Evolutionary conservation across 2,888 invertebrate genomes (phyloP), one percentile per base, ranked within the genome.

Genomic region (Darwinula stevensoni): DNA sequence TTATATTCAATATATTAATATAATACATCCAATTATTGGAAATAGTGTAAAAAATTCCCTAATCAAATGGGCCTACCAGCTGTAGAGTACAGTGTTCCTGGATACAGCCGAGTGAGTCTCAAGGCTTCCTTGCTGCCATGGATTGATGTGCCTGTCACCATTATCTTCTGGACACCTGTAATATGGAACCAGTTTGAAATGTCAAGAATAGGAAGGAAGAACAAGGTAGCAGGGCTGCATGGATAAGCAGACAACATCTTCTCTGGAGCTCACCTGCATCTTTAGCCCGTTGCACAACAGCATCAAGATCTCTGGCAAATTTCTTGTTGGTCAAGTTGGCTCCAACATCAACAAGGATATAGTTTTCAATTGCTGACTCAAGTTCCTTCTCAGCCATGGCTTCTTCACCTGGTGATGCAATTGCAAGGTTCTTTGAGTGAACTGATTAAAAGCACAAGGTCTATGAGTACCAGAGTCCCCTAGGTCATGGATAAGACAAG

Each of bases 271-370:
- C 56, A 73, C 76, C 82, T 53, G 82, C 67, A 61, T 82, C 80
- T 61, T 75, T 75, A 40, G 82, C 80, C 56, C 84, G 63, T 56
- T 78, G 72, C 38, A 86, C 62, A 5, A 84, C 82, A 36, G 74
- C 70, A 56, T 84, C 82, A 49, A 84, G 61, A 59, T 86, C 84
- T 51, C 78, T 65, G 49, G 68, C 66, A 53, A 75, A 84, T 54
- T 84, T 84, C 54, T 80, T 80, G 55, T 82, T 82, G 16, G 78
- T 82, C 46, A 84, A 59, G 63, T 84, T 84, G 36, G 82, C 80
- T 44, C 82, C 82, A 40, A 76, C 69, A 55, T 84, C 84, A 40
- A 82, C 70, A 34, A 84, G 65, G 52, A 82, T 74, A 51, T 84
- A 71, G 57, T 78, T 78, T 53, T 80, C 78, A n/a, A n/a, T n/a